phyloP scores from a whole-genome alignment of 2,888 invertebrate genomes.

The Rhingia rostrata region DNA sequence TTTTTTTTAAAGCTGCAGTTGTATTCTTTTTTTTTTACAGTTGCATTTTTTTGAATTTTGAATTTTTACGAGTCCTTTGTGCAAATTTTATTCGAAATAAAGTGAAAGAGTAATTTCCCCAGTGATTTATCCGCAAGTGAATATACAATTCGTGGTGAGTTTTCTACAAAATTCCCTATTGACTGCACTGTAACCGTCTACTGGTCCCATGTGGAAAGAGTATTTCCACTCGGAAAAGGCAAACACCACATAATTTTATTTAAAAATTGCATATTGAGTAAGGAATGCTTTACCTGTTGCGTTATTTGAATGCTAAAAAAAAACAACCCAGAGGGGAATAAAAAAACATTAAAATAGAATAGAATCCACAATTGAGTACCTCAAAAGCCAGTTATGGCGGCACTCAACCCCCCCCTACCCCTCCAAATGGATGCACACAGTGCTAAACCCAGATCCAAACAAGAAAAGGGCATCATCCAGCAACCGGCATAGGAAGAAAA shows the following conservation, averaged over 20 bases:
- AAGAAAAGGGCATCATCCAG: conserved; percentile 67
- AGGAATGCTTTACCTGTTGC: conserved; percentile 20
- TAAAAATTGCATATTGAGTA: conserved; percentile 1
- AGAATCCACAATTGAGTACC: neutral
- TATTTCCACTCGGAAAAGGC: conserved; percentile 1
- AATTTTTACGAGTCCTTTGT: neutral
- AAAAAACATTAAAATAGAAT: conserved; percentile 9
- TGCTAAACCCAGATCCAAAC: conserved; percentile 23
- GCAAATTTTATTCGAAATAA: neutral
- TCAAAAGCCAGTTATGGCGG: conserved; percentile 21
- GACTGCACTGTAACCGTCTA: neutral
- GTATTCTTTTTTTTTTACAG: neutral
- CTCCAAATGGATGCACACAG: conserved; percentile 36
- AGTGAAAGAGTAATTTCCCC: conserved; percentile 12
- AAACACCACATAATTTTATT: conserved; percentile 1
- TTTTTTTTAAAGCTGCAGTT: neutral
- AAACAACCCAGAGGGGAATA: neutral
- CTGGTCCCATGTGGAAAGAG: conserved; percentile 5
- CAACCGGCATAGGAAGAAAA: conserved; percentile 21
- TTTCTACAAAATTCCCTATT: neutral
- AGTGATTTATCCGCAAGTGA: neutral
- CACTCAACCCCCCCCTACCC: neutral
- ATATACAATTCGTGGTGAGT: neutral
- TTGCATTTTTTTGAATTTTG: conserved; percentile 5
- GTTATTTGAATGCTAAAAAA: conserved; percentile 15